phyloP scores from a whole-genome alignment of 2,797 vertebrate species.

The Bovichtus diacanthus region DNA sequence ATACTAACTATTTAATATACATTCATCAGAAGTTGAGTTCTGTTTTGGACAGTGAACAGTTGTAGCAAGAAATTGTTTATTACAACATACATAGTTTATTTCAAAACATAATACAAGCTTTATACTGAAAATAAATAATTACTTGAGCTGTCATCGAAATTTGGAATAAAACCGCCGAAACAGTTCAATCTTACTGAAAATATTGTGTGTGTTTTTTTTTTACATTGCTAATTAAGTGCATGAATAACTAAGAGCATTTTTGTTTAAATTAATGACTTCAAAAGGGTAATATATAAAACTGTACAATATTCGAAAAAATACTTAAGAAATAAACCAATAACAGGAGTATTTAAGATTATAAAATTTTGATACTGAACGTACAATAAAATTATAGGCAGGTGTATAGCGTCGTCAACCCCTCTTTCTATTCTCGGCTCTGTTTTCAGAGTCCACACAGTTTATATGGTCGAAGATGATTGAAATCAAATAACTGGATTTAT shows the following conservation, averaged over 20 bases:
- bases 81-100: conserved; percentile 90
- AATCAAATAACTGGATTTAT: conserved; percentile 73
- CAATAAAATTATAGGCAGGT: conserved; percentile 87
- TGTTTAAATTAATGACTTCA: conserved; percentile 98
- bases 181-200: conserved; percentile 97
- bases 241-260: conserved; percentile 95
- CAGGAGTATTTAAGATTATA: conserved; percentile 88
- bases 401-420: conserved; percentile 78
- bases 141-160: conserved; percentile 93
- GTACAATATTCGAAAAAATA: conserved; percentile 98
- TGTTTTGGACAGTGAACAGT: conserved; percentile 85
- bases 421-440: conserved; percentile 73
- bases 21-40: conserved; percentile 35
- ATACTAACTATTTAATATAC: conserved; percentile 13
- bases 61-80: conserved; percentile 89
- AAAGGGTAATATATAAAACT: conserved; percentile 99
- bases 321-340: conserved; percentile 87
- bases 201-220: conserved; percentile 89
- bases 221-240: conserved; percentile 98
- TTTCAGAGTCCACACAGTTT: conserved; percentile 86
- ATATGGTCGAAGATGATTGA: conserved; percentile 83
- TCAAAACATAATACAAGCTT: conserved; percentile 95
- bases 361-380: conserved; percentile 87
- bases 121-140: conserved; percentile 99
- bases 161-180: conserved; percentile 98